Conservation (phyloP, 2,888 invertebrate species). For the Lasius platythorax region DNA sequence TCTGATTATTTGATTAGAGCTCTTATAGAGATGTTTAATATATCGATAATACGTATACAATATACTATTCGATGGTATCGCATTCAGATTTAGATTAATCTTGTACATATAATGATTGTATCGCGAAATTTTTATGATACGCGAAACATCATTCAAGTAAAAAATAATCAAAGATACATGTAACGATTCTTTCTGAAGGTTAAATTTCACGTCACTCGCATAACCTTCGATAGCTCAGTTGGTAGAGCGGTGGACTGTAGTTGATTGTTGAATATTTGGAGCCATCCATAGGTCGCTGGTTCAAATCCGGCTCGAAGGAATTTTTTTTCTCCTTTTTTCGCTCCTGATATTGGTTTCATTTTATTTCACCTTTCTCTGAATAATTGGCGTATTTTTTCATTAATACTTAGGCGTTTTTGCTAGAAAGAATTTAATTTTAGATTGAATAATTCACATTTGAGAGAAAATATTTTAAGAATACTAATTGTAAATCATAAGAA, state of each 20-base stretch:
- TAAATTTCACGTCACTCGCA: background rate
- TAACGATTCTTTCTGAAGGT: conserved; percentile 26
- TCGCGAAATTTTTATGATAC: background rate
- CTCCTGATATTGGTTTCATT: background rate
- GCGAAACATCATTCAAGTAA: background rate
- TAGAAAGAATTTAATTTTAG: background rate
- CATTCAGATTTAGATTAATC: background rate
- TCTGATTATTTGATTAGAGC: background rate
- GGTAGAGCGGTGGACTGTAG: conserved; percentile 86
- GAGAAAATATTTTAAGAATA: background rate
- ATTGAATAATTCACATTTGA: background rate
- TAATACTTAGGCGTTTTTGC: background rate
- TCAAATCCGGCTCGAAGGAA: conserved; percentile 85
- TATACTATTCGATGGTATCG: background rate
- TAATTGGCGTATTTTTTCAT: background rate
- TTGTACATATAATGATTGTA: background rate
- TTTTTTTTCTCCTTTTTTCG: conserved; percentile 69
- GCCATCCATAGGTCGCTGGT: conserved; percentile 84
- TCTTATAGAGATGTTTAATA: background rate
- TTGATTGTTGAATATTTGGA: conserved; percentile 70
- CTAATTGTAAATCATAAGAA: background rate
- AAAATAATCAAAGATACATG: background rate
- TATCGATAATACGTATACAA: background rate
- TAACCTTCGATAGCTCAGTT: conserved; percentile 86
- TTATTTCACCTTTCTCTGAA: background rate